Evolutionary conservation across 2,797 vertebrate species (phyloP).

Genomic region (Lacerta viridis): DNA sequence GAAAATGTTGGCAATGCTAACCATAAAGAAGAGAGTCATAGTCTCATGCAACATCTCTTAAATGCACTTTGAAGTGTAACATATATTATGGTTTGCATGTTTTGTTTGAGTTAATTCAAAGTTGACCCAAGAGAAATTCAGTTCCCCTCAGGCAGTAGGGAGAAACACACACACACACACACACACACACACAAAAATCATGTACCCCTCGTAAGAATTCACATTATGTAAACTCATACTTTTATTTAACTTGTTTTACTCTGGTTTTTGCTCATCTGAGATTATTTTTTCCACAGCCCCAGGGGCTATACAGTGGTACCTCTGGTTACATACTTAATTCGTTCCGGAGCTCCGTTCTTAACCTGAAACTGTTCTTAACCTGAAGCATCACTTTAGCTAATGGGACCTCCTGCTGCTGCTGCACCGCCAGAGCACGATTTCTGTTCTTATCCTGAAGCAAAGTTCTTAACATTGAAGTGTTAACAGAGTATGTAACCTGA

Average conservation of each 20-base stretch:
- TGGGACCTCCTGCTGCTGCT: too few relatives aligned
- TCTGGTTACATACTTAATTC: too few relatives aligned
- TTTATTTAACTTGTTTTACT: slow-evolving; percentile 18
- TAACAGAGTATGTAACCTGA: too few relatives aligned
- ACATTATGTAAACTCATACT: background rate
- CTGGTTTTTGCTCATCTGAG: slow-evolving; percentile 8
- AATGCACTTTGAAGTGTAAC: background rate
- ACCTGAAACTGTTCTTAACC: too few relatives aligned
- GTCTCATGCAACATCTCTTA: background rate
- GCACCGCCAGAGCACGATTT: too few relatives aligned
- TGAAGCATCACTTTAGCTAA: too few relatives aligned
- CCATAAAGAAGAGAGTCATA: background rate
- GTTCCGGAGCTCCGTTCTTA: too few relatives aligned
- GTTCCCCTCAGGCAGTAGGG: fast-evolving
- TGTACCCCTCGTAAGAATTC: background rate
- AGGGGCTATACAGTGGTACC: background rate
- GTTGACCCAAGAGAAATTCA: slow-evolving; percentile 1
- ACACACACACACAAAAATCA: too few relatives aligned
- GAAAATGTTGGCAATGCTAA: background rate
- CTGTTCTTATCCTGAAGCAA: too few relatives aligned
- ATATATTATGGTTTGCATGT: background rate
- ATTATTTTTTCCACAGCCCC: slow-evolving; percentile 5
- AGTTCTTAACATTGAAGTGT: too few relatives aligned
- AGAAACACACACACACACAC: background rate
- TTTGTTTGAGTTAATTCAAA: background rate